A percentile compares a stretch with the other conserved stretches of the same genome.
Conservation (phyloP, 2,888 invertebrate genomes). For the Eristalis pertinax region DNA sequence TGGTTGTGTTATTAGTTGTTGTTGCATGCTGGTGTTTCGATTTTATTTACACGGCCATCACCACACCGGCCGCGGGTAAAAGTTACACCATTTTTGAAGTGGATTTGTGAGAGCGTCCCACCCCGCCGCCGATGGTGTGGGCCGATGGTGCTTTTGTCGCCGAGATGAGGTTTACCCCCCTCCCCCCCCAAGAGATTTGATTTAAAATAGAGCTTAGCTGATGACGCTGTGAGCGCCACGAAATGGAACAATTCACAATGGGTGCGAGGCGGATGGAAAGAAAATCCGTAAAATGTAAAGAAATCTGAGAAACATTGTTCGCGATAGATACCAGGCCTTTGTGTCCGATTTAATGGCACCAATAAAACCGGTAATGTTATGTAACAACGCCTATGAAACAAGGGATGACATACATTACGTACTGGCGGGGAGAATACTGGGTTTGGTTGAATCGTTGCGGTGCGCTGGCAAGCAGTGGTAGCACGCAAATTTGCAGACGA, state of each 20-base stretch:
- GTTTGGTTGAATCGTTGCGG: not conserved
- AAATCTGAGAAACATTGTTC: slow-evolving; percentile 48
- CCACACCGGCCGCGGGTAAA: not conserved
- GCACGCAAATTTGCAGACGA: not conserved
- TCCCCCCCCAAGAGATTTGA: not conserved
- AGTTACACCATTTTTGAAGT: not conserved
- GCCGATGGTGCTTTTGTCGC: slow-evolving; percentile 35
- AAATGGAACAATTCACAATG: slow-evolving; percentile 7
- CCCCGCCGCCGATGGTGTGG: too few relatives aligned
- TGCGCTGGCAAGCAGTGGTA: not conserved
- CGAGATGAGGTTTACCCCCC: slow-evolving; percentile 9
- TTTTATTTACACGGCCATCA: not conserved
- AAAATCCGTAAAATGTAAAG: slow-evolving; percentile 28
- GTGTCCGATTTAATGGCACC: slow-evolving; percentile 42
- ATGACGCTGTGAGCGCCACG: not conserved
- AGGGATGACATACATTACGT: slow-evolving; percentile 7
- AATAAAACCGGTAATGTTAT: slow-evolving; percentile 55
- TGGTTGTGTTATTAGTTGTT: slow-evolving; percentile 4
- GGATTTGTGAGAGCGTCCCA: not conserved
- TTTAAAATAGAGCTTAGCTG: not conserved
- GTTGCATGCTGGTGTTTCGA: slow-evolving; percentile 1
- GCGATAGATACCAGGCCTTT: slow-evolving; percentile 38
- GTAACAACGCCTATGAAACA: slow-evolving; percentile 49
- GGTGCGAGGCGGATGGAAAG: not conserved
- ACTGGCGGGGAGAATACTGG: not conserved